phyloP scores from a whole-genome alignment of 2,888 invertebrate genomes.

The Onthophagus sagittarius region DNA sequence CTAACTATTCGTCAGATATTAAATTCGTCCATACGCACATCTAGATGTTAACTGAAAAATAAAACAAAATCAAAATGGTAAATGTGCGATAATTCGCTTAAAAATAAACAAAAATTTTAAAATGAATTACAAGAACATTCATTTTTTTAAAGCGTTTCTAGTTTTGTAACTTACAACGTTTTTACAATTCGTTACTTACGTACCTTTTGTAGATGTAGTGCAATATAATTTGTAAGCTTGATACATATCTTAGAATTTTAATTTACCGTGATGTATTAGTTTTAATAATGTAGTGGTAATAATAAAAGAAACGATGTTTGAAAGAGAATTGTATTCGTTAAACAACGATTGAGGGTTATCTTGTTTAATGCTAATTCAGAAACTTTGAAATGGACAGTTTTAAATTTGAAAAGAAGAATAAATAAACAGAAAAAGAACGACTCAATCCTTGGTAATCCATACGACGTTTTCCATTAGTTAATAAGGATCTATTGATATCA shows the following conservation, averaged over 20 bases:
- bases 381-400: not conserved
- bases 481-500: not conserved
- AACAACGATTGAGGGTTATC: not conserved
- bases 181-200: not conserved
- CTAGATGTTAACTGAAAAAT: not conserved
- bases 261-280: not conserved
- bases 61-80: not conserved
- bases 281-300: not conserved
- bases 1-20: not conserved
- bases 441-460: not conserved
- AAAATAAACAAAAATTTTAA: no score
- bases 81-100: no score
- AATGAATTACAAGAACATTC: not conserved
- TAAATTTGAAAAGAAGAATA: no score
- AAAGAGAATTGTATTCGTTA: not conserved
- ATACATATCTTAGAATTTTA: not conserved
- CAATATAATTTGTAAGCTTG: not conserved
- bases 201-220: not conserved
- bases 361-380: not conserved
- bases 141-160: not conserved
- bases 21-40: not conserved
- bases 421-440: not conserved
- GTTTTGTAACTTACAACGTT: not conserved
- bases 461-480: not conserved
- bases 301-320: not conserved